Conservation (phyloP, 2,888 invertebrate species). For the Eubasilissa splendida region DNA sequence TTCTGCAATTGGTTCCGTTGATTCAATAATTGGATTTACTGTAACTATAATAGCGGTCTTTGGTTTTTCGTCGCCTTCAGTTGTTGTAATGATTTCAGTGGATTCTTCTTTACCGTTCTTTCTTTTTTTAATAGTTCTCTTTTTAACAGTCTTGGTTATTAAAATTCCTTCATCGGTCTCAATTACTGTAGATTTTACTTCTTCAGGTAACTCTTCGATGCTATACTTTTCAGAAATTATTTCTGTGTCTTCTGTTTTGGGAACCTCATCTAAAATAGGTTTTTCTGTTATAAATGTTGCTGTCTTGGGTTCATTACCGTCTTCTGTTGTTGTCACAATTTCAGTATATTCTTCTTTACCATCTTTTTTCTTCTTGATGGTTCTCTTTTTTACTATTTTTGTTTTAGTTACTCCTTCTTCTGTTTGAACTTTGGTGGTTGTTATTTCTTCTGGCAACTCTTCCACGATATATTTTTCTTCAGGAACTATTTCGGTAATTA, state of each 20-base stretch:
- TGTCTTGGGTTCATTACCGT: slow-evolving; percentile 62
- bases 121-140: slow-evolving; percentile 59
- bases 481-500: slow-evolving; percentile 18
- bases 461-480: slow-evolving; percentile 45
- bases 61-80: slow-evolving; percentile 2
- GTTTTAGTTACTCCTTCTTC: slow-evolving; percentile 59
- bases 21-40: slow-evolving; percentile 28
- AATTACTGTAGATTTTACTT: background rate
- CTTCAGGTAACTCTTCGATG: slow-evolving; percentile 57
- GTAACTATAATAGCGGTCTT: background rate
- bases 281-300: slow-evolving; percentile 61
- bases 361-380: slow-evolving; percentile 67
- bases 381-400: slow-evolving; percentile 66
- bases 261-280: slow-evolving; percentile 61
- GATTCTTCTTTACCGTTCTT: slow-evolving; percentile 19
- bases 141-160: slow-evolving; percentile 60
- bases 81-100: slow-evolving; percentile 25
- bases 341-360: slow-evolving; percentile 65
- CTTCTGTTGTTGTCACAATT: slow-evolving; percentile 60
- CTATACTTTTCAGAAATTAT: slow-evolving; percentile 61
- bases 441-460: slow-evolving; percentile 28
- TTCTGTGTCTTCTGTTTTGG: slow-evolving; percentile 60
- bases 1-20: slow-evolving; percentile 60
- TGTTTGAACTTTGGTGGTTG: slow-evolving; percentile 36
- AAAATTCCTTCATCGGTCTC: background rate